Percentiles rank a stretch among this genome's conserved stretches.
Evolutionary conservation across 2,888 invertebrate genomes (phyloP).

Genomic region (Callyntrura sp.): DNA sequence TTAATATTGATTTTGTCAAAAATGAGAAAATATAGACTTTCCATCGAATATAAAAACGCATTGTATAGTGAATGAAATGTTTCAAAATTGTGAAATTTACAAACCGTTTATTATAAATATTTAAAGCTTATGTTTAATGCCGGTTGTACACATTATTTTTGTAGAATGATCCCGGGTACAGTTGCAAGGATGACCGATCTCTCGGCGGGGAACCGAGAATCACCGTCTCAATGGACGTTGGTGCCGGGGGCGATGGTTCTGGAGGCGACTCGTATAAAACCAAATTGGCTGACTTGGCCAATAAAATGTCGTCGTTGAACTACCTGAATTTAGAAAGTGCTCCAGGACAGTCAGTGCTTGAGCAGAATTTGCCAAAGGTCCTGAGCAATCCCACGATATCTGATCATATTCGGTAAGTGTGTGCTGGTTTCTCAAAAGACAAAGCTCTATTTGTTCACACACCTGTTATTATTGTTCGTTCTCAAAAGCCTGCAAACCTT

Average conservation of each 20-base stretch:
- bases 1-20: too few relatives aligned
- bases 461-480: not conserved
- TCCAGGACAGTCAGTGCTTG: constrained; percentile 79
- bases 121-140: too few relatives aligned
- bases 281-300: constrained; percentile 75
- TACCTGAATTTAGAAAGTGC: constrained; percentile 83
- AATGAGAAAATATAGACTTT: too few relatives aligned
- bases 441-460: not conserved
- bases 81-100: too few relatives aligned
- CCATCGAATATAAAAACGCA: too few relatives aligned
- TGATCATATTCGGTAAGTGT: constrained; percentile 85
- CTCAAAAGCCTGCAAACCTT: constrained; percentile 43
- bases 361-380: constrained; percentile 88
- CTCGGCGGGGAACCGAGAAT: constrained; percentile 52
- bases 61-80: too few relatives aligned
- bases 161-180: constrained; percentile 64
- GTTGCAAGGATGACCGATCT: constrained; percentile 66
- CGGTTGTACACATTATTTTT: too few relatives aligned
- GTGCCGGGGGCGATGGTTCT: constrained; percentile 68
- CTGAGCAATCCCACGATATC: constrained; percentile 91
- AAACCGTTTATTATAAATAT: too few relatives aligned
- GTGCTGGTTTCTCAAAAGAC: too few relatives aligned
- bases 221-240: constrained; percentile 65
- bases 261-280: constrained; percentile 71
- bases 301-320: constrained; percentile 83